Conservation (phyloP, 2,888 invertebrate genomes). For the Empis livida region DNA sequence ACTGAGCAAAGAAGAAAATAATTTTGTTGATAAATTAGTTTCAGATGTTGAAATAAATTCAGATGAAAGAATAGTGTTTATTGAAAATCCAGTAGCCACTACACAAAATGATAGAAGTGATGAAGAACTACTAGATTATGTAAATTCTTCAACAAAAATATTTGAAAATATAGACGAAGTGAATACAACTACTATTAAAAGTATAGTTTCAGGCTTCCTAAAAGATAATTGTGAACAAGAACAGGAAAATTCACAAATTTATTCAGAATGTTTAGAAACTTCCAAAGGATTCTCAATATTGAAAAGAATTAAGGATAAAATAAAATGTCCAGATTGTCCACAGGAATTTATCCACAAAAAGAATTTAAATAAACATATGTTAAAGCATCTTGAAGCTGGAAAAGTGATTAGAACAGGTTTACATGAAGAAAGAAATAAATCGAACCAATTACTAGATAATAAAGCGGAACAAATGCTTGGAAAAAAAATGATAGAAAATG, state of each 20-base stretch:
- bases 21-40: not conserved
- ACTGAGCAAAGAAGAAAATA: not conserved
- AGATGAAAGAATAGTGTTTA: not conserved
- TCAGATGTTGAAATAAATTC: not conserved
- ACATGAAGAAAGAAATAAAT: constrained; percentile 4
- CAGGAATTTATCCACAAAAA: constrained; percentile 35
- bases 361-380: constrained; percentile 33
- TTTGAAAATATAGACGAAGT: not conserved
- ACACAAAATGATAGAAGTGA: no score
- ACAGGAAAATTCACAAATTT: not conserved
- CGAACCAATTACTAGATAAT: not conserved
- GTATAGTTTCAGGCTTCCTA: no score
- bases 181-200: not conserved
- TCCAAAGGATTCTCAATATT: not conserved
- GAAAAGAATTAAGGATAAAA: constrained; percentile 2
- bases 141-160: not conserved
- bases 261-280: not conserved
- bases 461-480: not conserved
- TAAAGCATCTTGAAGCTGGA: constrained; percentile 33
- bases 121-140: no score
- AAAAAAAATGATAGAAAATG: not conserved
- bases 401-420: constrained; percentile 24
- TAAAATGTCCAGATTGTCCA: constrained; percentile 16
- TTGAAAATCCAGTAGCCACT: not conserved
- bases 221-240: not conserved